These are phyloP conservation scores for Darevskia nairensis DNA, from an alignment of 2,797 vertebrate species.

Conservation along the genomic window DNA sequence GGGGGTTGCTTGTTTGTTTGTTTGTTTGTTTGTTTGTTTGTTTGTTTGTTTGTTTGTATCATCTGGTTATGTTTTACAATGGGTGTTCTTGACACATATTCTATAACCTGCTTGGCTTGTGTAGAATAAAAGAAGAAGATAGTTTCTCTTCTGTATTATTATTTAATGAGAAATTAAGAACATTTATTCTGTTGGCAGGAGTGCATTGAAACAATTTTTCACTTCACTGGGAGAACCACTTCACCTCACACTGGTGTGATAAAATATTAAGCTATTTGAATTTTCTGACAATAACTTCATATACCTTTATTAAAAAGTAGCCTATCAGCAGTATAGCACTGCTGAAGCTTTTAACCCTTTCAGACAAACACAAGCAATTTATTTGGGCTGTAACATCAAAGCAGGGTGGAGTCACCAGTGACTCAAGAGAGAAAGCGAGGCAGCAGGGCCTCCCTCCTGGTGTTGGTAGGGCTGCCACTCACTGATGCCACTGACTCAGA, in stretches of 20 bases:
- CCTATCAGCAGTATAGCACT: not conserved
- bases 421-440: too few species aligned
- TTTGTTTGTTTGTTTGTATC: not conserved
- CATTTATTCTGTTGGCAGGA: constrained; percentile 9
- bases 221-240: constrained; percentile 9
- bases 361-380: not conserved
- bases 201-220: constrained; percentile 16
- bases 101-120: not conserved
- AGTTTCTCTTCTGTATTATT: constrained; percentile 28
- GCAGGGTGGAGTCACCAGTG: too few species aligned
- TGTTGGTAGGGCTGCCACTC: too few species aligned
- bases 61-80: constrained; percentile 11
- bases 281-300: not conserved
- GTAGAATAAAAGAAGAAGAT: not conserved
- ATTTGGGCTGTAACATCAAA: not conserved
- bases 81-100: not conserved
- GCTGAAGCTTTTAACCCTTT: not conserved
- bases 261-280: constrained; percentile 9
- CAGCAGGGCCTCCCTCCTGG: too few species aligned
- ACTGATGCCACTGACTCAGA: too few species aligned
- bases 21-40: not conserved
- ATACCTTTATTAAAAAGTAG: not conserved
- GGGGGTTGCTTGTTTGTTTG: too few species aligned
- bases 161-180: constrained; percentile 40
- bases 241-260: constrained; percentile 1